phyloP scores from a whole-genome alignment of 2,888 invertebrate genomes.

The Stenodera caucasica region DNA sequence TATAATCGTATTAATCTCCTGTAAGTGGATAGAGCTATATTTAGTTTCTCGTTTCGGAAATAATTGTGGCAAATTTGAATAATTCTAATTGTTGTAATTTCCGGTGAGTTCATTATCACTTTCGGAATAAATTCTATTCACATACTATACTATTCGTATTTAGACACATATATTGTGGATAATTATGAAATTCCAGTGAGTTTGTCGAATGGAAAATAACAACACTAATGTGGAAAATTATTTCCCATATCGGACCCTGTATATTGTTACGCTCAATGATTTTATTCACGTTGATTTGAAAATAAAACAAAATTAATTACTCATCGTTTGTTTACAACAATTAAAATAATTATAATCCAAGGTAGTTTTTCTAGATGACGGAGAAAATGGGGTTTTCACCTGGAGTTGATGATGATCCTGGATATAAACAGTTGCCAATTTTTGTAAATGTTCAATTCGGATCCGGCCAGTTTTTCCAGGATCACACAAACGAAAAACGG shows the following conservation, averaged over 20 bases:
- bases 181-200: neutral
- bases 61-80: neutral
- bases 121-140: neutral
- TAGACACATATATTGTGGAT: neutral
- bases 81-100: neutral
- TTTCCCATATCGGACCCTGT: slow-evolving; percentile 2
- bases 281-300: neutral
- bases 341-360: slow-evolving; percentile 9
- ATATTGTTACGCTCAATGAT: neutral
- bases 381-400: slow-evolving; percentile 31
- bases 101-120: neutral
- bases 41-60: slow-evolving; percentile 9
- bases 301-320: neutral
- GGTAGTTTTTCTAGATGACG: neutral
- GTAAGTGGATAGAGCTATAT: slow-evolving; percentile 22
- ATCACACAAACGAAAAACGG: slow-evolving; percentile 50
- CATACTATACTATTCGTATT: neutral
- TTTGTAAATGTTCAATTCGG: slow-evolving; percentile 46
- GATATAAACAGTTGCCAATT: slow-evolving; percentile 45
- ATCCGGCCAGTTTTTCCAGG: slow-evolving; percentile 48
- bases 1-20: slow-evolving; percentile 40
- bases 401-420: slow-evolving; percentile 34
- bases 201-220: neutral
- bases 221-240: too few species aligned
- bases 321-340: neutral